Conservation (phyloP, 2,888 invertebrate species). For the Alcis repandata region DNA sequence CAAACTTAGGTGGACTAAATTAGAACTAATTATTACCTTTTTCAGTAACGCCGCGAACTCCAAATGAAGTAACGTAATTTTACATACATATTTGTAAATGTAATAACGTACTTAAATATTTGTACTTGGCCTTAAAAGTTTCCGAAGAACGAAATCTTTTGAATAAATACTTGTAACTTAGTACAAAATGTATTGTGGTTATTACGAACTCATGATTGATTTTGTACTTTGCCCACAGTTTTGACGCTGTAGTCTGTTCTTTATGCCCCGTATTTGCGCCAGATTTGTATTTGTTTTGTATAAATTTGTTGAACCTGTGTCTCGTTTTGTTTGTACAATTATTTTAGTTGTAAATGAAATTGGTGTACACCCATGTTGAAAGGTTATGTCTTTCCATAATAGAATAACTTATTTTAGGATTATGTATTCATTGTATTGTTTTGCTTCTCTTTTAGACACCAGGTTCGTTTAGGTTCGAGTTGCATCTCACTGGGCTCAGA, state of each 20-base stretch:
- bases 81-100: too few relatives aligned
- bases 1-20: not conserved
- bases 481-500: not conserved
- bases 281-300: slow-evolving; percentile 32
- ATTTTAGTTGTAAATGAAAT: slow-evolving; percentile 8
- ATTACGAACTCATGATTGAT: not conserved
- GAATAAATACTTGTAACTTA: too few relatives aligned
- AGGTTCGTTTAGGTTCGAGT: slow-evolving; percentile 9
- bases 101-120: too few relatives aligned
- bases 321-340: slow-evolving; percentile 24
- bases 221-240: not conserved
- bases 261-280: not conserved
- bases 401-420: slow-evolving; percentile 27
- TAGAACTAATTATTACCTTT: not conserved
- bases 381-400: slow-evolving; percentile 25
- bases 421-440: slow-evolving; percentile 14
- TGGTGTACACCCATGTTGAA: slow-evolving; percentile 13
- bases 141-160: too few relatives aligned
- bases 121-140: too few relatives aligned
- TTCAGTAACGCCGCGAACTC: too few relatives aligned
- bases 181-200: too few relatives aligned
- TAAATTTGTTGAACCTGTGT: slow-evolving; percentile 33
- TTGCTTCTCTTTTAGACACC: slow-evolving; percentile 18
- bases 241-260: not conserved
- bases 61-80: too few relatives aligned